A percentile compares a stretch with the other conserved stretches of the same genome.
phyloP scores from a whole-genome alignment of 2,888 invertebrate genomes.

The Ellobium chinense region DNA sequence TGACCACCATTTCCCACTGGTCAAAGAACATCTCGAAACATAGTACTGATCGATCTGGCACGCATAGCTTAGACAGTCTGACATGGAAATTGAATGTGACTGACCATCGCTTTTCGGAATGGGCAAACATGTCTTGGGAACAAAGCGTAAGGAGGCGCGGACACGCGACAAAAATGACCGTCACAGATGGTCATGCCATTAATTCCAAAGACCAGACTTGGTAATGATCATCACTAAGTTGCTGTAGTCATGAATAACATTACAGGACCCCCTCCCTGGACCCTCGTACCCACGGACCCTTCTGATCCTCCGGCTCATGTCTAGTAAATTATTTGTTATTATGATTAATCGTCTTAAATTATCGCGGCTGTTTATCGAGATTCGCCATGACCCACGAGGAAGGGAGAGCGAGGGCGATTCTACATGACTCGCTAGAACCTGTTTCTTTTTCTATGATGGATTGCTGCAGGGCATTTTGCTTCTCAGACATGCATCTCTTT shows the following conservation, averaged over 20 bases:
- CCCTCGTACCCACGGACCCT: neutral
- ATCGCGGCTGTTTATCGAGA: slow-evolving; percentile 14
- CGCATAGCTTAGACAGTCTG: neutral
- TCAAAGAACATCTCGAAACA: too few species aligned
- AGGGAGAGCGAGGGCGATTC: too few species aligned
- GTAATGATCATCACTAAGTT: neutral
- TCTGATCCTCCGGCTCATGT: neutral
- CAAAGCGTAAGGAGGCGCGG: neutral
- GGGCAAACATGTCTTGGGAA: neutral
- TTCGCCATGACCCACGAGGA: neutral
- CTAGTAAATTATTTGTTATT: slow-evolving; percentile 25
- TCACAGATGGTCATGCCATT: neutral
- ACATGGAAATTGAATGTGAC: neutral
- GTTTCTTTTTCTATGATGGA: too few species aligned
- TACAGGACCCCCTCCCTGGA: neutral
- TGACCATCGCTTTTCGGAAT: neutral
- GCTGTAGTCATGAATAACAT: slow-evolving; percentile 20
- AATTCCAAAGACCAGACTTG: neutral
- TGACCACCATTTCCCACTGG: too few species aligned
- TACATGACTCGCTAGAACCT: too few species aligned
- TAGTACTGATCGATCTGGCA: too few species aligned
- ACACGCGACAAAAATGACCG: slow-evolving; percentile 1
- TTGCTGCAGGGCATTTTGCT: too few species aligned
- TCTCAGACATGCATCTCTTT: too few species aligned
- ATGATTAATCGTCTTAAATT: slow-evolving; percentile 16